phyloP scores from a whole-genome alignment of 2,797 vertebrate genomes.

The Malacoctenus gilli region DNA sequence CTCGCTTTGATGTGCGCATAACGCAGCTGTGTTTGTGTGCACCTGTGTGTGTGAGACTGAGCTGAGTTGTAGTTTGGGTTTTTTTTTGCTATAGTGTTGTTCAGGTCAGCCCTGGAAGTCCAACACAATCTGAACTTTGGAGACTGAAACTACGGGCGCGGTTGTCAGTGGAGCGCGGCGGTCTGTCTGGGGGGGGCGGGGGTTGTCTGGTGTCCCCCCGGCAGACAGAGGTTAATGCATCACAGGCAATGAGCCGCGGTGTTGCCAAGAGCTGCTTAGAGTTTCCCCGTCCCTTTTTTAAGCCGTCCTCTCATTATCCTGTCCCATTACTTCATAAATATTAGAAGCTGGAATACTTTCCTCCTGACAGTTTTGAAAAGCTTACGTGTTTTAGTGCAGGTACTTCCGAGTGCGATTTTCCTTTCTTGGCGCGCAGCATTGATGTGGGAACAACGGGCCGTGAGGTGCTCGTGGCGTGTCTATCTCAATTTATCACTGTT shows the following conservation, averaged over 20 bases:
- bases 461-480: not conserved
- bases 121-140: conserved; percentile 23
- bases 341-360: not conserved
- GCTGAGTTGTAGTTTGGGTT: conserved; percentile 17
- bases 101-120: conserved; percentile 18
- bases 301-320: conserved; percentile 5
- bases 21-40: conserved; percentile 14
- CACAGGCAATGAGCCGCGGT: not conserved
- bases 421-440: not conserved
- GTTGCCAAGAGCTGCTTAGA: conserved; percentile 4
- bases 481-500: too few relatives aligned
- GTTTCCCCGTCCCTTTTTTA: conserved; percentile 9
- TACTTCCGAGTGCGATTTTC: conserved; percentile 1
- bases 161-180: not conserved
- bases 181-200: conserved; percentile 11
- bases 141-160: conserved; percentile 8
- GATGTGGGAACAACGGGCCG: conserved; percentile 1
- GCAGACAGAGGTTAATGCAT: conserved; percentile 8
- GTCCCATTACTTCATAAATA: conserved; percentile 17
- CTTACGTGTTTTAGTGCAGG: conserved; percentile 7
- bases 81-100: conserved; percentile 36
- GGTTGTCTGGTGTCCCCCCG: not conserved
- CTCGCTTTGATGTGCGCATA: conserved; percentile 62
- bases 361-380: conserved; percentile 4
- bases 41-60: not conserved